A percentile compares a stretch with the other conserved stretches of the same genome.
These are phyloP conservation scores for Ivindomyrus marchei DNA, from an alignment of 2,113 vertebrate genomes.

Conservation along the genomic window DNA sequence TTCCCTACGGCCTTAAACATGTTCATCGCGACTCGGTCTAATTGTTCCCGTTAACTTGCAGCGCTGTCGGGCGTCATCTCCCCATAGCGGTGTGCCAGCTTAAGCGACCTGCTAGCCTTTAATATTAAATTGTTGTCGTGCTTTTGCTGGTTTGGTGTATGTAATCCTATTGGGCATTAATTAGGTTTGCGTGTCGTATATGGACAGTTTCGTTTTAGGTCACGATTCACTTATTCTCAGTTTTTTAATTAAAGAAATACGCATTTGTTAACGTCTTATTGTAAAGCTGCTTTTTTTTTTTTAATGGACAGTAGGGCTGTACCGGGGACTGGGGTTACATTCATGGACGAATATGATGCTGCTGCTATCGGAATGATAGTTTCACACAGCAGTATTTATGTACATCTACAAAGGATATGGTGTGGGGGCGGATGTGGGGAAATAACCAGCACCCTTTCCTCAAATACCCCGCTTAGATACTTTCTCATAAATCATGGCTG, in stretches of 20 bases:
- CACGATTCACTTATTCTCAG: neutral
- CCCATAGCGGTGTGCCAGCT: neutral
- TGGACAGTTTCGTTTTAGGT: neutral
- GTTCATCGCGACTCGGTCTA: neutral
- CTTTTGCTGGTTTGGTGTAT: neutral
- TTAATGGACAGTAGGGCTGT: neutral
- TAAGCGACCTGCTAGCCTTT: neutral
- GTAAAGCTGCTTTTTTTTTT: neutral
- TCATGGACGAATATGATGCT: neutral
- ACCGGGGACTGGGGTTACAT: neutral
- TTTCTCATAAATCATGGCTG: conserved; percentile 1
- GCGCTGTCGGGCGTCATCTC: neutral
- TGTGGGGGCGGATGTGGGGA: neutral
- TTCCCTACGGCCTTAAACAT: neutral
- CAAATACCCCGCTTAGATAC: neutral
- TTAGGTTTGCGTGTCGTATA: neutral
- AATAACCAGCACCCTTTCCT: neutral
- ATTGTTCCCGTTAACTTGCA: neutral
- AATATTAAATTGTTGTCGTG: neutral
- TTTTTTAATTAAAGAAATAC: neutral
- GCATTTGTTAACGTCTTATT: neutral
- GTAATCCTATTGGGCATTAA: neutral
- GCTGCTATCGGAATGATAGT: neutral
- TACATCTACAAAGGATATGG: neutral
- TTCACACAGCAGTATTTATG: neutral